Evolutionary conservation across 2,888 invertebrate species (phyloP).

Genomic region (Cryptosula pallasiana): DNA sequence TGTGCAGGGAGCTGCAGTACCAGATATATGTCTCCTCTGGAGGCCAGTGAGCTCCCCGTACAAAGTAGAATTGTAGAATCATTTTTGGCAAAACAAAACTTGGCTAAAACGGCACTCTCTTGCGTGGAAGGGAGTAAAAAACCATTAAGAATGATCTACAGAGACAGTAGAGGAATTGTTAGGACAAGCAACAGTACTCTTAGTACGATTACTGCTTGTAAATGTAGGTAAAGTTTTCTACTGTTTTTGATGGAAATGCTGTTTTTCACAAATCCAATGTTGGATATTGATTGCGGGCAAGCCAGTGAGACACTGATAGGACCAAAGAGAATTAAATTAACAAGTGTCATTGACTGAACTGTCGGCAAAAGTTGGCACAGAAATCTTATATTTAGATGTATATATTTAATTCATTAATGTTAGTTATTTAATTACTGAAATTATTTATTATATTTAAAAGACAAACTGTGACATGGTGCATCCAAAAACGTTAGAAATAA

Average conservation of each 20-base stretch:
- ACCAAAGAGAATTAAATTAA: too few species aligned
- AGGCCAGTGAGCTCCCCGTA: neutral
- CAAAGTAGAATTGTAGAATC: neutral
- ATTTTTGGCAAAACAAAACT: neutral
- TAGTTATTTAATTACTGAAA: too few species aligned
- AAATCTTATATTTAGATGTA: too few species aligned
- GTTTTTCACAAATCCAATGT: too few species aligned
- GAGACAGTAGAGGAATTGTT: neutral
- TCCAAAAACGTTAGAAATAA: too few species aligned
- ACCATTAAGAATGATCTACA: neutral
- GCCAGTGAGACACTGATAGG: too few species aligned
- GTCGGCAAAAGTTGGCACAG: too few species aligned
- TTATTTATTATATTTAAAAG: too few species aligned
- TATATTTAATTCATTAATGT: too few species aligned
- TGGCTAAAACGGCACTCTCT: neutral
- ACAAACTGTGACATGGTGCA: too few species aligned
- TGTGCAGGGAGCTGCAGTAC: slow-evolving; percentile 81
- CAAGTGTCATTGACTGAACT: too few species aligned
- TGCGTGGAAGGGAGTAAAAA: neutral
- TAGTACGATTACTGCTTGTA: neutral
- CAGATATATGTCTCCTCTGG: neutral
- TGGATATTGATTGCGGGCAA: too few species aligned
- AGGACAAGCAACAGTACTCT: neutral
- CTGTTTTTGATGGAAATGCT: neutral
- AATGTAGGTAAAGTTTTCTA: neutral